phyloP scores from a whole-genome alignment of 2,797 vertebrate genomes.

The Crocodylus rhombifer region DNA sequence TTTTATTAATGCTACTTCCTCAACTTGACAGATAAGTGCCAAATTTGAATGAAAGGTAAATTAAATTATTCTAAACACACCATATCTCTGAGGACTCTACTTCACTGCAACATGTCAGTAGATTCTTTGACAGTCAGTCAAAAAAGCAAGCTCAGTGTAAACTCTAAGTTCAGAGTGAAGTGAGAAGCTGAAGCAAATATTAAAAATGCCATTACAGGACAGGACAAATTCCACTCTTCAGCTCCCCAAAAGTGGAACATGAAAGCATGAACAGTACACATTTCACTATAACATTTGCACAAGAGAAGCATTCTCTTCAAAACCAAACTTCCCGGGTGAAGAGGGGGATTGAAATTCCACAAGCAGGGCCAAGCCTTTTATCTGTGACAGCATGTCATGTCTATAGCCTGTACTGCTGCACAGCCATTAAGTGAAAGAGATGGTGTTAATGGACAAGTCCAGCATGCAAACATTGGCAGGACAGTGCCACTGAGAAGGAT shows the following conservation, averaged over 20 bases:
- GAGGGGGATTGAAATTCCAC: not conserved
- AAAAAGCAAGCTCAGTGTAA: not conserved
- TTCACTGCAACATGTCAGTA: not conserved
- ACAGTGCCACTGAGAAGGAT: not conserved
- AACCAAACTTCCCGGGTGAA: not conserved
- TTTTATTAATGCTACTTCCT: not conserved
- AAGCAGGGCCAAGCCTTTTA: not conserved
- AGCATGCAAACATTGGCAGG: conserved; percentile 34
- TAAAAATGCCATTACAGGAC: not conserved
- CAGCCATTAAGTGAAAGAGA: conserved; percentile 2
- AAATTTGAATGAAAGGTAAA: not conserved
- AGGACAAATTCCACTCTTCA: not conserved
- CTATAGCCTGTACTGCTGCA: conserved; percentile 1
- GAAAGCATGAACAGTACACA: not conserved
- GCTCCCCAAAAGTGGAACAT: not conserved
- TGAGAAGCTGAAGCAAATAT: not conserved
- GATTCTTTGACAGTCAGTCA: not conserved
- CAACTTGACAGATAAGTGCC: not conserved
- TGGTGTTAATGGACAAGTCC: conserved; percentile 12
- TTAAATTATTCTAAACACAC: not conserved
- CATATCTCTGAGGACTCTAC: not conserved
- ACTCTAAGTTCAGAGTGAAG: not conserved
- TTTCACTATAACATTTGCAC: not conserved
- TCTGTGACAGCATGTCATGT: not conserved
- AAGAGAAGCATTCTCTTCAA: not conserved